A percentile compares a stretch with the other conserved stretches of the same genome.
Evolutionary conservation across 2,797 vertebrate species (phyloP).

Genomic region (Rhadinocentrus ornatus): DNA sequence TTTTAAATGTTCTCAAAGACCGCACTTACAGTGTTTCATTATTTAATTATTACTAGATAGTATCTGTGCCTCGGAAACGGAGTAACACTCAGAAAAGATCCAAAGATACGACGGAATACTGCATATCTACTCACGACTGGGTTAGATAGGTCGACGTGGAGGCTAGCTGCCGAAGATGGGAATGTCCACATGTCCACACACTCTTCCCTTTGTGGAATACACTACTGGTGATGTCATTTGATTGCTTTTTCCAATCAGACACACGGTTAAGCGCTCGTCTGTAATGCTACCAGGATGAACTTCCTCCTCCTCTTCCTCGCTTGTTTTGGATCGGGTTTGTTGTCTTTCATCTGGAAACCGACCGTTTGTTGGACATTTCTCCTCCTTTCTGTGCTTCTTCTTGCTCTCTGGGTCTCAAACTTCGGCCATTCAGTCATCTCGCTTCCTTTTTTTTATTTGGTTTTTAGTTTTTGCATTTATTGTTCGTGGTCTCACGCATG

Average conservation of each 20-base stretch:
- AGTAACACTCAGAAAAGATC: conserved; percentile 85
- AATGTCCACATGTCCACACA: conserved; percentile 83
- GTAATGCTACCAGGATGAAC: conserved; percentile 73
- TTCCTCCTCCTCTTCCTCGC: conserved; percentile 17
- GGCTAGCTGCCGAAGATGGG: conserved; percentile 93
- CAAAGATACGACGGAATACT: conserved; percentile 93
- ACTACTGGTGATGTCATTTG: conserved; percentile 66
- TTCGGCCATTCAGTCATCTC: conserved; percentile 72
- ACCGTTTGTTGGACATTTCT: conserved; percentile 28
- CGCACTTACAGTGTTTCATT: conserved; percentile 77
- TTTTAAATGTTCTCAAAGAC: conserved; percentile 86
- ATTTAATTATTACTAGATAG: conserved; percentile 77
- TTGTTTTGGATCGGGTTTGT: conserved; percentile 19
- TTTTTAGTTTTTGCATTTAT: conserved; percentile 64
- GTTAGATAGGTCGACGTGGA: conserved; percentile 84
- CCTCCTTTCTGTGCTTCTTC: conserved; percentile 79
- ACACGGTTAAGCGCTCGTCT: conserved; percentile 73
- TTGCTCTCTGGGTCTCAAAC: conserved; percentile 79
- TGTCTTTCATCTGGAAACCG: conserved; percentile 4
- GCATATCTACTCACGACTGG: conserved; percentile 90
- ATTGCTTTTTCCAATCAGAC: conserved; percentile 41
- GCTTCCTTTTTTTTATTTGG: conserved; percentile 53
- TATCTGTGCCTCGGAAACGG: conserved; percentile 84
- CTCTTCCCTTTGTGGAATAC: conserved; percentile 83
- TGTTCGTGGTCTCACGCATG: conserved; percentile 45